Conservation (phyloP, 1,140 invertebrate genomes). For the Eriocheir sinensis region DNA sequence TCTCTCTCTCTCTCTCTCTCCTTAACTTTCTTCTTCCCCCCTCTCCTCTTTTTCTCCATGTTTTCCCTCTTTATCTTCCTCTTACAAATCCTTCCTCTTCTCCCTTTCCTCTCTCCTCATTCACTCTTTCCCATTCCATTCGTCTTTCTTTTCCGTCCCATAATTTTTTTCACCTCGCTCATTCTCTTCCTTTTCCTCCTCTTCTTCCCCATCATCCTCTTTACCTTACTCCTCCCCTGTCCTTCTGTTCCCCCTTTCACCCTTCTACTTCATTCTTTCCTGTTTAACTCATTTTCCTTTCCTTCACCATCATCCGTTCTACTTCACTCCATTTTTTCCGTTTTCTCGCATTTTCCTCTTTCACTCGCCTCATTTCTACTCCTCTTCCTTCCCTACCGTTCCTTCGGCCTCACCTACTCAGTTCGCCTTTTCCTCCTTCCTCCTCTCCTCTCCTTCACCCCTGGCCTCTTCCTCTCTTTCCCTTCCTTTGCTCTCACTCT, state of each 20-base stretch:
- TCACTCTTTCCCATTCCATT: background rate
- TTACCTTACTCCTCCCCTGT: too few species aligned
- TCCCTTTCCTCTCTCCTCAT: background rate
- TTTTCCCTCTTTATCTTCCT: too few species aligned
- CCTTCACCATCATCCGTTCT: background rate
- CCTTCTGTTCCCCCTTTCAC: too few species aligned
- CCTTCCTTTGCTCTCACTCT: too few species aligned
- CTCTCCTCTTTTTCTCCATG: too few species aligned
- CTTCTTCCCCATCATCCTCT: background rate
- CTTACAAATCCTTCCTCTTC: too few species aligned
- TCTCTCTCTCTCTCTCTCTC: too few species aligned
- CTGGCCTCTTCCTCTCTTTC: background rate
- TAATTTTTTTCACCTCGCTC: background rate
- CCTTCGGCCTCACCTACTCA: background rate
- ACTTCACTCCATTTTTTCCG: background rate
- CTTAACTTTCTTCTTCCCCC: background rate
- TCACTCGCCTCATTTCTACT: background rate
- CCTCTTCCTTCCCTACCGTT: background rate
- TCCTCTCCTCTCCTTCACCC: background rate
- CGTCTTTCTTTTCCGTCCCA: background rate
- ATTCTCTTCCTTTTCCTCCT: background rate
- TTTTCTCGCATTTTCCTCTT: background rate
- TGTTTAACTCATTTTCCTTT: background rate
- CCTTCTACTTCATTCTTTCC: background rate
- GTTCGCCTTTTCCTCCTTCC: background rate